Evolutionary conservation across 2,888 invertebrate species (phyloP), one percentile per base, ranked within the genome.

Genomic region (Colletes collaris): DNA sequence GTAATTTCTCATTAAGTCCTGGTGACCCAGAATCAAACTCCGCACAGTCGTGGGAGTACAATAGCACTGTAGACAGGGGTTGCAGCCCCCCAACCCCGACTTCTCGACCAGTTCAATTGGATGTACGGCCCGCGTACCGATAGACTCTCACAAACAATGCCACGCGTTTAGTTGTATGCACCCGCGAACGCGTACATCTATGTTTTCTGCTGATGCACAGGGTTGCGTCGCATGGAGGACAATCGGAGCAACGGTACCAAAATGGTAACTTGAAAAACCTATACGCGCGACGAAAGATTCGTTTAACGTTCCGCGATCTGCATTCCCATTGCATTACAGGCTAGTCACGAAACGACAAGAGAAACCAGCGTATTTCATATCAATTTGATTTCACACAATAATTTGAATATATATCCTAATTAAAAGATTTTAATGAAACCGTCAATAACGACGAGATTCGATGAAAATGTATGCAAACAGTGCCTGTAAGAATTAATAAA

Each of bases 1-100:
- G 79, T 83, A 76, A 86, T 81, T 87, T 84, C 82, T 87, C 82
- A 86, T 86, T 87, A 84, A 82, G 59, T 73, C 76, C 72, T 50
- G 59, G 70, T 87, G 87, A 87, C 86, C 86, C 52, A 84, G 87
- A 86, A 87, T 79, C 72, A 73, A 81, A 76, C 53, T 66, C 67
- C 27, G 66, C 63, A 19, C 53, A 66, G 63, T 19, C 64, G 52
- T 50, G 82, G 46, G 74, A 74, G 77, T 50, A 85, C 81, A 86
- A 83, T 83, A 70, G 69, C 63, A 77, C 59, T 65, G 49, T 16
- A 72, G 64, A 50, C 37, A 76, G 76, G 82, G 75, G 84, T 75
- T 72, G 71, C 78, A 6, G 49, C 35, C 68, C 73, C 76, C 69
- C 55, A 55, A 40, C 56, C 59, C 27, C 66, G 40, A 65, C 64